Evolutionary conservation across 2,888 invertebrate species (phyloP).

Genomic region (Toxonevra muliebris): DNA sequence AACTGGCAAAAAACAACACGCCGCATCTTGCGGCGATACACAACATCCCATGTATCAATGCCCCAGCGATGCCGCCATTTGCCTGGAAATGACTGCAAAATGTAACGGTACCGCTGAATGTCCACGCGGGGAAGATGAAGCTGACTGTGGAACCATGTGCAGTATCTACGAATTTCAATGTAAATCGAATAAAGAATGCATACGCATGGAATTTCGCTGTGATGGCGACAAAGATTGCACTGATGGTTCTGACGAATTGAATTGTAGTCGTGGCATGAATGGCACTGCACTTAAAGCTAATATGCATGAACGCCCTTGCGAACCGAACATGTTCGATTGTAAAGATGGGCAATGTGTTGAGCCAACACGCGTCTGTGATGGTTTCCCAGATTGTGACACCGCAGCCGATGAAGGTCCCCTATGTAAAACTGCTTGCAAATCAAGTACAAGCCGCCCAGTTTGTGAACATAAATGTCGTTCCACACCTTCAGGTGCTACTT

Average conservation of each 20-base stretch:
- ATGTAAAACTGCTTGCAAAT: slow-evolving; percentile 67
- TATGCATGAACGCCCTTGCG: slow-evolving; percentile 48
- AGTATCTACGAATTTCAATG: slow-evolving; percentile 74
- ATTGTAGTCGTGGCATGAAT: slow-evolving; percentile 58
- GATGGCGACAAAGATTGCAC: slow-evolving; percentile 74
- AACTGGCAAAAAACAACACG: slow-evolving; percentile 33
- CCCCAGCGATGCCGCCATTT: slow-evolving; percentile 52
- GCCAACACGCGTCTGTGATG: slow-evolving; percentile 72
- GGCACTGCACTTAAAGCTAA: slow-evolving; percentile 33
- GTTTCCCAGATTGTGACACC: slow-evolving; percentile 72
- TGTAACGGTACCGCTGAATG: slow-evolving; percentile 77
- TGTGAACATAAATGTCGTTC: slow-evolving; percentile 71
- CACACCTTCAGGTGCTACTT: slow-evolving; percentile 74
- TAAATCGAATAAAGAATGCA: slow-evolving; percentile 69
- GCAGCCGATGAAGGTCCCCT: slow-evolving; percentile 75
- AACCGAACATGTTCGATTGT: slow-evolving; percentile 67
- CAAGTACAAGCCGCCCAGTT: slow-evolving; percentile 26
- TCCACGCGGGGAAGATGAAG: slow-evolving; percentile 77
- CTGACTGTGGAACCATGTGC: slow-evolving; percentile 68
- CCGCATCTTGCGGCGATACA: slow-evolving; percentile 65
- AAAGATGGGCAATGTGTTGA: slow-evolving; percentile 74
- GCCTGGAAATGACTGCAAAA: slow-evolving; percentile 62
- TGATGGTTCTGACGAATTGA: slow-evolving; percentile 79
- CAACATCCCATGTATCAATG: slow-evolving; percentile 56
- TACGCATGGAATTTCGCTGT: slow-evolving; percentile 70